Evolutionary conservation across 2,888 invertebrate species (phyloP).

Genomic region (Gari tellinella): DNA sequence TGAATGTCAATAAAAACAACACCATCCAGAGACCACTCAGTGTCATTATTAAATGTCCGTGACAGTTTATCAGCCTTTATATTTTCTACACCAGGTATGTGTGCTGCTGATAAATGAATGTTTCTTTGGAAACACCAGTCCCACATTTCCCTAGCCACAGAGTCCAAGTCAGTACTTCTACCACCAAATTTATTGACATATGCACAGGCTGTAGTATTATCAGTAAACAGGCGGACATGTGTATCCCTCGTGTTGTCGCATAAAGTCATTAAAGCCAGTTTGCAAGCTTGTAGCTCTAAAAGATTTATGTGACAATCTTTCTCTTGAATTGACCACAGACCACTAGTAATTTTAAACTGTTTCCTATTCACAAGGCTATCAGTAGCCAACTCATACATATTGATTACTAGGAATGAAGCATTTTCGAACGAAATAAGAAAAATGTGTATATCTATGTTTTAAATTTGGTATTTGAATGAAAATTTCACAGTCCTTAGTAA

Average conservation of each 20-base stretch:
- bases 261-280: conserved; percentile 15
- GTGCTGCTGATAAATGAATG: conserved; percentile 28
- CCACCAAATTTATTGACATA: conserved; percentile 48
- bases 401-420: too few species aligned
- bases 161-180: conserved; percentile 19
- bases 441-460: too few species aligned
- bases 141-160: conserved; percentile 28
- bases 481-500: too few species aligned
- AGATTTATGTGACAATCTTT: conserved; percentile 36
- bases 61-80: conserved; percentile 39
- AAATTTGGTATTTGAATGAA: too few species aligned
- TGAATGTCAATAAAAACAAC: conserved; percentile 19
- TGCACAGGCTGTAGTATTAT: conserved; percentile 38
- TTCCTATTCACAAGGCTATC: too few species aligned
- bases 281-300: conserved; percentile 32
- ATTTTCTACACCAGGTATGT: conserved; percentile 38
- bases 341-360: too few species aligned
- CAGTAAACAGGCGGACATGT: conserved; percentile 22
- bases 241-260: conserved; percentile 8
- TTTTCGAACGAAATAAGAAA: too few species aligned
- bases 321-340: conserved; percentile 29
- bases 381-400: too few species aligned
- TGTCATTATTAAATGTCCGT: conserved; percentile 35
- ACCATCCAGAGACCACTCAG: conserved; percentile 41
- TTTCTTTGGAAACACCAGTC: conserved; percentile 26